Evolutionary conservation across 2,113 vertebrate genomes (phyloP).

Genomic region (Aptenodytes forsteri): DNA sequence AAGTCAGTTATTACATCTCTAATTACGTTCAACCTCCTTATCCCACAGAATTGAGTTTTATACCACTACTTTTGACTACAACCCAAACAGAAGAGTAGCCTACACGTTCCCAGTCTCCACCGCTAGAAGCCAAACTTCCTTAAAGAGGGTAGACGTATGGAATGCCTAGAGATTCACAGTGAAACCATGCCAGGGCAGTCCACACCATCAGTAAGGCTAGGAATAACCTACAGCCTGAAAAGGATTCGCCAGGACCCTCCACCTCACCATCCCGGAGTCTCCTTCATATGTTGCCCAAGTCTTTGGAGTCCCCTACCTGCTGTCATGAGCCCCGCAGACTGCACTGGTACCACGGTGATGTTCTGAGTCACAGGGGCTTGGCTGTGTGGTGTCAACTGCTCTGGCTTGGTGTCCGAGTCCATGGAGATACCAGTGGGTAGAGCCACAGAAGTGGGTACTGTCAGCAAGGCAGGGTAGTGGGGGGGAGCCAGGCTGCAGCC

Average conservation of each 20-base stretch:
- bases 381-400: slow-evolving; percentile 86
- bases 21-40: background rate
- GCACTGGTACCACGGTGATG: slow-evolving; percentile 93
- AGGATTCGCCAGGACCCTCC: background rate
- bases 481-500: slow-evolving; percentile 83
- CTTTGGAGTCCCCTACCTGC: slow-evolving; percentile 79
- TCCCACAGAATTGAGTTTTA: background rate
- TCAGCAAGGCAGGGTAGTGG: slow-evolving; percentile 94
- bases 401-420: slow-evolving; percentile 76
- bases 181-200: background rate
- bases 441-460: slow-evolving; percentile 87
- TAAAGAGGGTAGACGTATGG: background rate
- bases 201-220: background rate
- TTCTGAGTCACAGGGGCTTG: slow-evolving; percentile 91
- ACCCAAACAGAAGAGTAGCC: background rate
- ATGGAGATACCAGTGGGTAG: slow-evolving; percentile 85
- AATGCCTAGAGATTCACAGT: background rate
- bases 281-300: fast-evolving
- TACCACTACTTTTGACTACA: background rate
- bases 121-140: background rate
- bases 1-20: background rate
- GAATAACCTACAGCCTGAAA: background rate
- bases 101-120: background rate
- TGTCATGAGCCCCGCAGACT: slow-evolving; percentile 94
- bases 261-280: background rate